These are phyloP conservation scores for Notamacropus eugenii DNA, from an alignment of 2,797 vertebrate genomes.

Conservation along the genomic window DNA sequence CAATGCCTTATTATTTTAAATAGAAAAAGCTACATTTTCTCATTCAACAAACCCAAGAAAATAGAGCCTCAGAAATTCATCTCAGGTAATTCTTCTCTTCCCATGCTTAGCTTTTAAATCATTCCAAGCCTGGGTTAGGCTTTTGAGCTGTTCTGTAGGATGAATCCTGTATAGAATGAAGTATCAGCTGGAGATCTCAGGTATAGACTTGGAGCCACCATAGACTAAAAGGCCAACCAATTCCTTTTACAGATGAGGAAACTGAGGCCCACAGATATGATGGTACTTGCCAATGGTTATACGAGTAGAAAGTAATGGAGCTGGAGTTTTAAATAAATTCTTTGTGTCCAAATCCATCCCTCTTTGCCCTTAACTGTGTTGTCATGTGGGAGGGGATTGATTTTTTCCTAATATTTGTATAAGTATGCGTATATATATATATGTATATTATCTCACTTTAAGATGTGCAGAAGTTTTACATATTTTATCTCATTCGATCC, in stretches of 20 bases:
- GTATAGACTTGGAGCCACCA: background rate
- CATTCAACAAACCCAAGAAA: constrained; percentile 17
- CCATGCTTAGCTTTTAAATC: constrained; percentile 23
- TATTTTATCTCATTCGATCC: background rate
- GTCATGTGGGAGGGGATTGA: background rate
- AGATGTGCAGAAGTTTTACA: background rate
- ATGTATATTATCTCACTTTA: background rate
- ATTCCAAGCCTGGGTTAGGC: constrained; percentile 1
- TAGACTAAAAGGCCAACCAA: background rate
- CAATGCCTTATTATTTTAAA: constrained; percentile 39
- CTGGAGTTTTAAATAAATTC: background rate
- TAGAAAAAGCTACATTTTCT: constrained; percentile 41
- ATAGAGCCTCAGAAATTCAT: background rate
- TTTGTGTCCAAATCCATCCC: background rate
- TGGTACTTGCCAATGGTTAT: background rate
- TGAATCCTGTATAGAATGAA: constrained; percentile 8
- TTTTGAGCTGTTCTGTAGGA: background rate
- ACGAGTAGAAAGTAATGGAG: background rate
- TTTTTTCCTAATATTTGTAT: background rate
- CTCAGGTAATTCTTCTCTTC: constrained; percentile 28
- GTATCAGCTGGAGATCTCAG: background rate
- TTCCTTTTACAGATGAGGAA: background rate
- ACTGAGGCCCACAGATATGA: background rate
- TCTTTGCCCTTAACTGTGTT: background rate
- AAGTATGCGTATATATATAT: background rate